Base-by-base conservation (phyloP, 1,140 invertebrate genomes). In the Drosophila murphyi region DNA sequence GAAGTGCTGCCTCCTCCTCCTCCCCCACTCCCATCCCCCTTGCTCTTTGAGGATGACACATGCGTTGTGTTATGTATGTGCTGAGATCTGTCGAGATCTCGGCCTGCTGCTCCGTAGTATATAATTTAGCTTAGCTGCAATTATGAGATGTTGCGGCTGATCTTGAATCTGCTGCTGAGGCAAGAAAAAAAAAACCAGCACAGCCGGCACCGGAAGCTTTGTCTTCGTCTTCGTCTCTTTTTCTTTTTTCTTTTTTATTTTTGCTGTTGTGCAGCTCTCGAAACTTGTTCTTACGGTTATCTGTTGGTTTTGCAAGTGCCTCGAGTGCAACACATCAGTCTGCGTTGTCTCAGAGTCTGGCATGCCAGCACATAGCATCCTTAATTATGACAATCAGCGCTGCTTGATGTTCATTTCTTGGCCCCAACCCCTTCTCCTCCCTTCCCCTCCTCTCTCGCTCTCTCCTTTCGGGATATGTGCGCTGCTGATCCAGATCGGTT, bases 331-430 rank as follows among this genome's bases (percentile, higher is more conserved):
- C 29, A 29, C 43, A n/a, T 43, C 10, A n/a, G 57, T 67, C 45
- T 37, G 59, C 29, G 32, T 31, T 56, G 67, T 55, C 34, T 43
- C 67, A 12, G 50, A 54, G 68, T 83, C 81, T 82, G 82, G 76
- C 80, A 88, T 87, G 85, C 85, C 80, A 88, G 69, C 82, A 83
- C 72, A 76, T 85, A 88, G 78, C 83, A 89, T 88, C 83, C 85
- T 89, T 89, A 88, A 88, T 88, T 89, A 88, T 88, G 85, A 88
- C 83, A 89, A 88, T 89, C 85, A 89, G 78, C 83, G 65, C 83
- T 74, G 83, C 72, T 80, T 79, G 80, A 83, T 77, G 77, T 65
- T 79, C 78, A 72, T 80, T 71, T 80, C 50, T 8, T 5, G 39
- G 39, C 39, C 39, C 39, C 39, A 57, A 52, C 67, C 39, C 43